A percentile compares a stretch with the other conserved stretches of the same genome.
These are phyloP conservation scores for Motacilla tschutschensis DNA, from an alignment of 2,113 vertebrate genomes.

Conservation along the genomic window DNA sequence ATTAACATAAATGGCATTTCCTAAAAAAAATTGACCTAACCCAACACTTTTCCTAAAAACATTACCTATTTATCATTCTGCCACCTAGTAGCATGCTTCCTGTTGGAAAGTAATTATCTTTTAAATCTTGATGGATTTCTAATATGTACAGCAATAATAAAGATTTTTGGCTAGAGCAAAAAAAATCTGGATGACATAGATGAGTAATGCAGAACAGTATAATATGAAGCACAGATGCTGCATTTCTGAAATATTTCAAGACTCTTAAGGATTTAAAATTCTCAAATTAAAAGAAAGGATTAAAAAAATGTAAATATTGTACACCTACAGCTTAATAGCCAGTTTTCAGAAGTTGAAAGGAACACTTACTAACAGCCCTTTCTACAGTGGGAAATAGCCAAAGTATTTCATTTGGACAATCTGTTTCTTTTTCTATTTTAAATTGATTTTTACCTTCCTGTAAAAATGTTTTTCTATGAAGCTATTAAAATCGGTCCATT, in stretches of 20 bases:
- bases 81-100: rapidly evolving
- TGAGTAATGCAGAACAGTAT: background rate
- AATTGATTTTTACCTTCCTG: background rate
- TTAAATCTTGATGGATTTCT: background rate
- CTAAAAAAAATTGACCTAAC: background rate
- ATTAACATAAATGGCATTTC: background rate
- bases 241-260: background rate
- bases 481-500: background rate
- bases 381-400: rapidly evolving
- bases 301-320: background rate
- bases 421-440: background rate
- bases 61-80: background rate
- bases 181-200: background rate
- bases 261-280: background rate
- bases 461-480: background rate
- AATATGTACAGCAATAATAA: background rate
- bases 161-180: background rate
- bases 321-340: background rate
- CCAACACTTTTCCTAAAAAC: background rate
- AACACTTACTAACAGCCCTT: background rate
- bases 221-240: background rate
- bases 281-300: background rate
- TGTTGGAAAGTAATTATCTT: background rate
- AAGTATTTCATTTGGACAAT: background rate
- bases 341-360: background rate